These are phyloP conservation scores for Helostoma temminkii DNA, from an alignment of 2,797 vertebrate genomes.

Conservation along the genomic window DNA sequence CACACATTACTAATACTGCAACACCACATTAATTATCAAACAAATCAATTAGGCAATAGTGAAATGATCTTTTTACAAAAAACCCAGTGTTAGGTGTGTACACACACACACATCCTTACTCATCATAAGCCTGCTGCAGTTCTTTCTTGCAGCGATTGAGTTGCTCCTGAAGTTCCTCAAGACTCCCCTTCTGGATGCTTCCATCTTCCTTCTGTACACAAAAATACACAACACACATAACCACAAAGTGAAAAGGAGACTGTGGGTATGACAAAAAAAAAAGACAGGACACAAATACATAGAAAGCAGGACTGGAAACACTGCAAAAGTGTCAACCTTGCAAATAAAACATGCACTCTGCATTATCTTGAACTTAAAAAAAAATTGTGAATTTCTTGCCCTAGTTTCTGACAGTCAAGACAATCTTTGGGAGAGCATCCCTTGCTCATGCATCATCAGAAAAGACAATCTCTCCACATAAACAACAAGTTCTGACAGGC, in stretches of 20 bases:
- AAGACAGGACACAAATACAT: slow-evolving; percentile 9
- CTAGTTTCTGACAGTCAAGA: slow-evolving; percentile 68
- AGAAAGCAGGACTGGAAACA: slow-evolving; percentile 24
- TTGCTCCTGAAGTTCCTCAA: slow-evolving; percentile 84
- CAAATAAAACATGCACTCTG: slow-evolving; percentile 43
- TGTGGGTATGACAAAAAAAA: slow-evolving; percentile 8
- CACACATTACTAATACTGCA: slow-evolving; percentile 15
- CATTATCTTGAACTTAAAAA: slow-evolving; percentile 43
- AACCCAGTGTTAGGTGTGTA: slow-evolving; percentile 11
- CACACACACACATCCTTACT: slow-evolving; percentile 82
- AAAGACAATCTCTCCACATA: slow-evolving; percentile 34
- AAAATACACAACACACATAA: slow-evolving; percentile 29
- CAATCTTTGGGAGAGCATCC: slow-evolving; percentile 49
- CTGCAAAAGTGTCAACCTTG: slow-evolving; percentile 28
- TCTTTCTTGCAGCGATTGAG: slow-evolving; percentile 85
- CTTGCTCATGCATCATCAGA: slow-evolving; percentile 36
- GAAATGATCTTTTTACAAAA: slow-evolving; percentile 11
- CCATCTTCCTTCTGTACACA: slow-evolving; percentile 56
- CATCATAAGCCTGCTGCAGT: slow-evolving; percentile 83
- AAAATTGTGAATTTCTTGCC: slow-evolving; percentile 42
- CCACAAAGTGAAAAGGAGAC: slow-evolving; percentile 12
- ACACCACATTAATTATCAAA: slow-evolving; percentile 11
- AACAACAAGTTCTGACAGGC: slow-evolving; percentile 58
- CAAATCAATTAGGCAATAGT: slow-evolving; percentile 14
- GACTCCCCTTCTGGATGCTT: slow-evolving; percentile 68